Base-by-base conservation (phyloP, 2,113 vertebrate species). In the Rhinolophus sinicus region DNA sequence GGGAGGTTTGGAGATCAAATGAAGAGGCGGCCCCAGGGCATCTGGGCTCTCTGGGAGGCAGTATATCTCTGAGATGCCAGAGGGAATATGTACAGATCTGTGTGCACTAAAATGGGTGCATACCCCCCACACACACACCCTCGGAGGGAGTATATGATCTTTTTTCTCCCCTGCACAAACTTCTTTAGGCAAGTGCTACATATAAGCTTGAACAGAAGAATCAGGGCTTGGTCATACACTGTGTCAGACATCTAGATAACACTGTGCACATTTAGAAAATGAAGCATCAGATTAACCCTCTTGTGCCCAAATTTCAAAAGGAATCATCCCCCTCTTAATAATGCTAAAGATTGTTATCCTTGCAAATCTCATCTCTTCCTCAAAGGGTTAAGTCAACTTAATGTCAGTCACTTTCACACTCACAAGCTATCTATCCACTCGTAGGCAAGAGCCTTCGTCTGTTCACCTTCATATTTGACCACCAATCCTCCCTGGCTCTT, bases 381-480 rank as follows among this genome's bases (percentile, higher is more conserved):
- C 26, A 69, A 93, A 96, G 85, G 62, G 81, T 95, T 95, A 96
- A 88, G 84, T 50, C 81, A 52, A 87, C 38, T 54, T 75, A 75
- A 58, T 35, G 26, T 5, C 70, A 70, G 62, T 70, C 2, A 2
- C 85, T 90, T 56, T 65, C 35, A 64, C 78, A 38, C 50, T 76
- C 52, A 60, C 70, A 92, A 70, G 52, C 30, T 56, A 21, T 77
- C 58, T 77, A 54, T 91, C 35, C 60, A 72, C 88, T 69, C 6
- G 0, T 3, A 73, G 35, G 52, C 47, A 94, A 72, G 26, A 33
- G 21, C 18, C 60, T 76, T 18, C 33, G 19, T 87, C 90, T 26
- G 5, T 64, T 52, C 47, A 28, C n/a, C 67, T 69, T 91, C 40
- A 28, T 56, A 22, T 44, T 13, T 40, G 52, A 52, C 47, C 30